A percentile compares a stretch with the other conserved stretches of the same genome.
Evolutionary conservation across 2,888 invertebrate species (phyloP).

Genomic region (Caenorhabditis sp.): DNA sequence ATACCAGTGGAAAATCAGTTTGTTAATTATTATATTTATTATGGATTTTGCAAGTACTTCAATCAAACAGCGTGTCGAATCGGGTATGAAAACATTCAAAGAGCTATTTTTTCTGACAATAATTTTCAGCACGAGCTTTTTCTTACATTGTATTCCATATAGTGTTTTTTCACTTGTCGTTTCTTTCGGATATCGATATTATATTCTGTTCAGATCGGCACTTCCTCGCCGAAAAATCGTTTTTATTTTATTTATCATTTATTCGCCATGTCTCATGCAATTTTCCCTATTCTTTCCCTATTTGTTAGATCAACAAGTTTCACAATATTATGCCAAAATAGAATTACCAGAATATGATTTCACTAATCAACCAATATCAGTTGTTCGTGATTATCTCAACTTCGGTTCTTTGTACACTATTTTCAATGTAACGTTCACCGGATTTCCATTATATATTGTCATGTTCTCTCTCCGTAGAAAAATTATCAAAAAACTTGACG

Average conservation of each 20-base stretch:
- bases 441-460: background rate
- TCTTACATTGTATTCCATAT: background rate
- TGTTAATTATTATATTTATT: background rate
- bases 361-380: background rate
- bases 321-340: background rate
- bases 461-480: background rate
- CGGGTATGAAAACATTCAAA: background rate
- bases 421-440: background rate
- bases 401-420: background rate
- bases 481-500: background rate
- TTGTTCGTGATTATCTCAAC: background rate
- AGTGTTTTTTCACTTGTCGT: background rate
- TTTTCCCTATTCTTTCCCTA: background rate
- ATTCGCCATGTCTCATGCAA: background rate
- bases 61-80: background rate
- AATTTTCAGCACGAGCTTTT: background rate
- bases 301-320: background rate
- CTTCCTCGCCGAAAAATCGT: background rate
- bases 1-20: background rate
- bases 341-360: background rate
- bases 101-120: too few relatives aligned
- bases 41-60: background rate
- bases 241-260: background rate
- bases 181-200: background rate
- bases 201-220: background rate